Evolutionary conservation across 2,113 vertebrate genomes (phyloP), one percentile per base, ranked within the genome.

Genomic region (Odontesthes bonariensis): DNA sequence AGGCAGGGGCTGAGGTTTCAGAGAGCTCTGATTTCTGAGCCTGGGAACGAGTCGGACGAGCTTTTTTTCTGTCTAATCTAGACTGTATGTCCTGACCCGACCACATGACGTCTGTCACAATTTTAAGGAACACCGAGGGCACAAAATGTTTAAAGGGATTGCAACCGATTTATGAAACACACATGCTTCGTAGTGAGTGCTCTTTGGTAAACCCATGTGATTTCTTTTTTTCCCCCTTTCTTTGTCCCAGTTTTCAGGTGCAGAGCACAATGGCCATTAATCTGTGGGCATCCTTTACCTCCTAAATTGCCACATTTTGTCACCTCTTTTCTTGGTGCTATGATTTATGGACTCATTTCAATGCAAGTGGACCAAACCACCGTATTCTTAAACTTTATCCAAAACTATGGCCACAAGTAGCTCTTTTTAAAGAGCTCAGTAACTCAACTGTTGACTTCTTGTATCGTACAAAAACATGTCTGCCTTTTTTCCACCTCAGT

Each of bases 341-440:
- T 83, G 69, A 82, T 63, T 74, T 74, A 70, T 66, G 67, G 40
- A 10, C 78, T 68, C 35, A 77, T 86, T 83, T 86, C 32, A 69
- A 40, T 84, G 75, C 19, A 85, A 79, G 80, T 61, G 8, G 67
- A 19, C 56, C 75, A 55, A 1, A 17, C 35, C 2, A 52, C 13
- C 53, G 51, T 63, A 60, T 59, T 62, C 63, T 72, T 79, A 10
- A 38, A 8, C 35, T 8, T 38, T 38, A 38, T 38, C 35, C n/a
- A 42, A 71, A 73, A 38, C 38, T 27, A 56, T 33, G 44, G 5
- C 6, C 20, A 40, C 23, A 70, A 27, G 46, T 23, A 33, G 14
- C n/a, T 49, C 8, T 14, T 35, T 49, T 14, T 49, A 23, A n/a
- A 69, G 14, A 44, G 17, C 22, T 49, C 14, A 31, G 5, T 12